Evolutionary conservation across 2,113 vertebrate genomes (phyloP).

Genomic region (Butorides virescens): DNA sequence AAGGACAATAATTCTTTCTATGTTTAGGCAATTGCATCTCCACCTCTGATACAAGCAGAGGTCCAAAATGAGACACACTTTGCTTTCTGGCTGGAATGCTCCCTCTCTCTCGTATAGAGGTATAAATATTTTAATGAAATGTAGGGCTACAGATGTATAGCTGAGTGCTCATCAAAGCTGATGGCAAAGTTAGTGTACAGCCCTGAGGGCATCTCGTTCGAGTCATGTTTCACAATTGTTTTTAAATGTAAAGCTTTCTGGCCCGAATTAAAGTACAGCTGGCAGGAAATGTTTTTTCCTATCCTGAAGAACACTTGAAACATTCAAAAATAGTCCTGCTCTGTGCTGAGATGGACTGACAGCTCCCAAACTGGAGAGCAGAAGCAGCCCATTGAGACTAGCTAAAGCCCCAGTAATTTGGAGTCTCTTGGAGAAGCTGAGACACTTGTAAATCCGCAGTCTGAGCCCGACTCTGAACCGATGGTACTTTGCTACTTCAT

Average conservation of each 20-base stretch:
- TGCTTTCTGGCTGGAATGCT: background rate
- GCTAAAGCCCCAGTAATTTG: background rate
- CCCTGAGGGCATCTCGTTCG: background rate
- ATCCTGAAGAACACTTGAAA: background rate
- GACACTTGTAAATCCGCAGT: background rate
- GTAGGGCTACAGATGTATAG: background rate
- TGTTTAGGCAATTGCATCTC: background rate
- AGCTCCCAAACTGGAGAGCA: background rate
- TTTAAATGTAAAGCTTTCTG: conserved; percentile 35
- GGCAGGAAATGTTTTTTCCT: background rate
- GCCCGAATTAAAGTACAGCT: conserved; percentile 27
- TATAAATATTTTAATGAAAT: background rate
- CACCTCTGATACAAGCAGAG: background rate
- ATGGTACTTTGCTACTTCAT: background rate
- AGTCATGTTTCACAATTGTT: background rate
- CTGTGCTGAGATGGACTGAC: background rate
- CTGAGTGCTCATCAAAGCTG: background rate
- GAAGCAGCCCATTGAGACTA: background rate
- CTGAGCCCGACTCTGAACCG: background rate
- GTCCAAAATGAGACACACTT: background rate
- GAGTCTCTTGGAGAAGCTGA: background rate
- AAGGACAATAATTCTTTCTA: background rate
- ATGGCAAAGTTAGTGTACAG: background rate
- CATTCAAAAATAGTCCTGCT: background rate
- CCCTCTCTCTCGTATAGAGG: background rate